A percentile compares a stretch with the other conserved stretches of the same genome.
These are phyloP conservation scores for Drosophila gunungcola DNA, from an alignment of 1,140 invertebrate species.

Conservation along the genomic window DNA sequence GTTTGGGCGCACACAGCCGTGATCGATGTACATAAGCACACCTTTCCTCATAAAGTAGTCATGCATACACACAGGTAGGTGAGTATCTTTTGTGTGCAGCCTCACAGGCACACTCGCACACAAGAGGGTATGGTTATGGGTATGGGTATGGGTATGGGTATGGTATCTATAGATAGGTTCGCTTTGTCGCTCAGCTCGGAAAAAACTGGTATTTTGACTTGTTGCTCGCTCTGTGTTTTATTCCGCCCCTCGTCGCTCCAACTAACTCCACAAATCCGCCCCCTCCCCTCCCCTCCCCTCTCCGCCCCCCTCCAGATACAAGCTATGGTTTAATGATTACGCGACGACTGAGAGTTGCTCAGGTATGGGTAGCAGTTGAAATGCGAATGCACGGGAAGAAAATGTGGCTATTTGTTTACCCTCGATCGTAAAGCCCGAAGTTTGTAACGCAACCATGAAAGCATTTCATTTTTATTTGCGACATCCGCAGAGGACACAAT, in stretches of 20 bases:
- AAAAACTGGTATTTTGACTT: slow-evolving; percentile 23
- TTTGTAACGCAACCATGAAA: no score
- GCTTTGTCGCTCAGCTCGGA: slow-evolving; percentile 19
- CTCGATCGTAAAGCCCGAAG: no score
- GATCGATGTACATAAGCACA: slow-evolving; percentile 16
- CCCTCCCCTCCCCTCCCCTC: neutral
- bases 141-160: no score
- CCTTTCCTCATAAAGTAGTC: slow-evolving; percentile 10
- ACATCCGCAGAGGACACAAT: no score
- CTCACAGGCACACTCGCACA: slow-evolving; percentile 12
- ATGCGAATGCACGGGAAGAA: slow-evolving; percentile 1
- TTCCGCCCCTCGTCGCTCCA: neutral
- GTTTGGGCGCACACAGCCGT: slow-evolving; percentile 29
- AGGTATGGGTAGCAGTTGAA: slow-evolving; percentile 8
- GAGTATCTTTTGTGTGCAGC: slow-evolving; percentile 18
- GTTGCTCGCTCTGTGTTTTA: slow-evolving; percentile 5
- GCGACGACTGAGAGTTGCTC: slow-evolving; percentile 22
- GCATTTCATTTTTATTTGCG: no score
- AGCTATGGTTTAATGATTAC: slow-evolving; percentile 37
- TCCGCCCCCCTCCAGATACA: slow-evolving; percentile 1
- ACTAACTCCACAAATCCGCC: slow-evolving; percentile 1
- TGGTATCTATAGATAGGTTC: slow-evolving; percentile 24
- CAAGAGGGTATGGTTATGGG: neutral
- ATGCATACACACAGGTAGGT: slow-evolving; percentile 1
- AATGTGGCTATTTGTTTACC: neutral